These are phyloP conservation scores for Dugesia japonica DNA, from an alignment of 2,888 invertebrate genomes.

Conservation along the genomic window DNA sequence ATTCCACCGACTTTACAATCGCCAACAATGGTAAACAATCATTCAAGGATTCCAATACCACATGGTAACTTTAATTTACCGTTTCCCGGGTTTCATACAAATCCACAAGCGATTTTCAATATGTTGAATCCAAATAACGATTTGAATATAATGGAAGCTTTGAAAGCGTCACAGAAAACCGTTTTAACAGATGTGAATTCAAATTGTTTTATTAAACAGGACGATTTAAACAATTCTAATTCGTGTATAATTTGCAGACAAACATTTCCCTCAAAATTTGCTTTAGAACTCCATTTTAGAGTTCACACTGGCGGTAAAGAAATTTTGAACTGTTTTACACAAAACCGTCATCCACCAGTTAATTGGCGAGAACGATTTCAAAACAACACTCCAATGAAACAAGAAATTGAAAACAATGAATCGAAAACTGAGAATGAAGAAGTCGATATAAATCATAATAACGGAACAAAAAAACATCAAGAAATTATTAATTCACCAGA, in stretches of 20 bases:
- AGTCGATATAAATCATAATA: neutral
- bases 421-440: neutral
- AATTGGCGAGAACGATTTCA: conserved; percentile 20
- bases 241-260: neutral
- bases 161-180: neutral
- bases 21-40: neutral
- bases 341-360: neutral
- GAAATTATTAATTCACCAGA: neutral
- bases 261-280: neutral
- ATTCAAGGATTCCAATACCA: neutral
- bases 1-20: neutral
- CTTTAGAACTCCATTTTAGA: neutral
- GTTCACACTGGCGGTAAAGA: neutral
- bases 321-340: neutral
- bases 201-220: neutral
- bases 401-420: neutral
- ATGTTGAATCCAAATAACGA: neutral
- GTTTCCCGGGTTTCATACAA: neutral
- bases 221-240: neutral
- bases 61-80: neutral
- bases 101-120: neutral
- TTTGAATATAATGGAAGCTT: neutral
- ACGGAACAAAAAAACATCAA: neutral
- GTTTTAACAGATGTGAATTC: neutral
- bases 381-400: neutral